phyloP scores from a whole-genome alignment of 2,113 vertebrate genomes.

The Sturnira hondurensis region DNA sequence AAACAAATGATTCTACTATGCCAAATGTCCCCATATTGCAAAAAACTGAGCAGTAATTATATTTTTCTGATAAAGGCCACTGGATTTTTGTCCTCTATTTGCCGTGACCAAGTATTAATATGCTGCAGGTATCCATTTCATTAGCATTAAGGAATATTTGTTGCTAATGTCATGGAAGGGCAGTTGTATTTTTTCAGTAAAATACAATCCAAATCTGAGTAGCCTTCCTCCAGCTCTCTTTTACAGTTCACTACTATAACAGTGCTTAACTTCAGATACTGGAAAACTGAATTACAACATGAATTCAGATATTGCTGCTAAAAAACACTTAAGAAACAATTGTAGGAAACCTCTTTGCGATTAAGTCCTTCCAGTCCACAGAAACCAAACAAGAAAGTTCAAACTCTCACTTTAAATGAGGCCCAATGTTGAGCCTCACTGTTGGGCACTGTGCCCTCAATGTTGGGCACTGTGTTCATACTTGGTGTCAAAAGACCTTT shows the following conservation, averaged over 20 bases:
- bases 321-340: background rate
- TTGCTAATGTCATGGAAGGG: constrained; percentile 79
- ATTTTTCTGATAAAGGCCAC: constrained; percentile 48
- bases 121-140: constrained; percentile 79
- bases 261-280: background rate
- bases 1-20: constrained; percentile 77
- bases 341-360: background rate
- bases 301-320: background rate
- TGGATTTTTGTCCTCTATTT: constrained; percentile 81
- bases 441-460: too few species aligned
- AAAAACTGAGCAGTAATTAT: constrained; percentile 80
- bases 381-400: background rate
- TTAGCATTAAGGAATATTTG: constrained; percentile 77
- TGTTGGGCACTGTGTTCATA: too few species aligned
- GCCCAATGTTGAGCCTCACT: background rate
- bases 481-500: background rate
- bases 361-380: background rate
- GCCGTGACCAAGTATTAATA: constrained; percentile 79
- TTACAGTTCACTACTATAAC: background rate
- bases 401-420: background rate
- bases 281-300: background rate
- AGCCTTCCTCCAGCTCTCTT: background rate
- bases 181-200: background rate
- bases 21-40: constrained; percentile 76
- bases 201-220: background rate